A percentile compares a stretch with the other conserved stretches of the same genome.
phyloP scores from a whole-genome alignment of 2,797 vertebrate genomes.

The Chiloscyllium punctatum region DNA sequence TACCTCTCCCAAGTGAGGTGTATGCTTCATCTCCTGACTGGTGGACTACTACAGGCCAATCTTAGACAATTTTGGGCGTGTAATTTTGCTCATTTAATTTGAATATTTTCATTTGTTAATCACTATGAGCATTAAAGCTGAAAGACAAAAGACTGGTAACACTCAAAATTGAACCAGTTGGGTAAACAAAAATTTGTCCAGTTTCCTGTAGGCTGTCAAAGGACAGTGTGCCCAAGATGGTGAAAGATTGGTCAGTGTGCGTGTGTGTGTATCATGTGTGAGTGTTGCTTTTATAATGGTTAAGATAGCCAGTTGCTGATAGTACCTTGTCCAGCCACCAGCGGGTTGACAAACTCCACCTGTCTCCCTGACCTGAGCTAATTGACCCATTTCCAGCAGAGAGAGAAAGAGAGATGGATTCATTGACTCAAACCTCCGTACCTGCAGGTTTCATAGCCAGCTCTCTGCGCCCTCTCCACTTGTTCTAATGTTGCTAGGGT shows the following conservation, averaged over 20 bases:
- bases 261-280: no score
- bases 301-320: neutral
- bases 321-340: neutral
- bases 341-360: neutral
- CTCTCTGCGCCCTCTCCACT: conserved; percentile 50
- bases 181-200: neutral
- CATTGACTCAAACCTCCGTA: conserved; percentile 46
- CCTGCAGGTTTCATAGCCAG: conserved; percentile 83
- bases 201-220: neutral
- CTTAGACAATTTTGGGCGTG: neutral
- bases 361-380: neutral
- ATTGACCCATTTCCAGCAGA: conserved; percentile 28
- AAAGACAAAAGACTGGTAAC: neutral
- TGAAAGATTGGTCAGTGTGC: neutral
- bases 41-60: neutral
- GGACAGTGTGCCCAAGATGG: neutral
- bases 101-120: neutral
- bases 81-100: neutral
- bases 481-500: conserved; percentile 63
- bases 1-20: neutral
- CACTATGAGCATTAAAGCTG: no score
- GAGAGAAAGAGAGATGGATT: neutral
- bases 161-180: neutral
- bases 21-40: neutral
- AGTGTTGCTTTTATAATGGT: neutral